These are phyloP conservation scores for Lutjanus campechanus DNA, from an alignment of 2,797 vertebrate genomes.

Conservation along the genomic window DNA sequence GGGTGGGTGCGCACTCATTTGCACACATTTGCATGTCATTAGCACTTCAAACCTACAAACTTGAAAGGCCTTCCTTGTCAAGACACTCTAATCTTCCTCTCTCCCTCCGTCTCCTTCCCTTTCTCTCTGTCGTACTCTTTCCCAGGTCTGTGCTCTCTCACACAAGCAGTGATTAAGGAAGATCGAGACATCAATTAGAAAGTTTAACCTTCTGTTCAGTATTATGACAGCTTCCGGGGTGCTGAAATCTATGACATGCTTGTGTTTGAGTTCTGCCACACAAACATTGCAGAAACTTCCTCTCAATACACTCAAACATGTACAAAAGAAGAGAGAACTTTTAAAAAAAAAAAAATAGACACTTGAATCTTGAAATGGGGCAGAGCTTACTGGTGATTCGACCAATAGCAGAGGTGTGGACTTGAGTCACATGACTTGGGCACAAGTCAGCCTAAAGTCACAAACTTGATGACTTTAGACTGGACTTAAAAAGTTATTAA, in stretches of 20 bases:
- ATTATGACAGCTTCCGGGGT: constrained; percentile 52
- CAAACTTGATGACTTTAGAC: too few species aligned
- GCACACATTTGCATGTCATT: constrained; percentile 88
- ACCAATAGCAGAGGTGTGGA: not conserved
- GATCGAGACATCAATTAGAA: constrained; percentile 81
- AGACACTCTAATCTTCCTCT: constrained; percentile 80
- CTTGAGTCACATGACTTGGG: too few species aligned
- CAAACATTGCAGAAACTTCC: not conserved
- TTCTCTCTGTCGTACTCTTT: constrained; percentile 46
- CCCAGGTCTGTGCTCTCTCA: constrained; percentile 64
- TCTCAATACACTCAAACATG: not conserved
- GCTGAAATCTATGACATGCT: constrained; percentile 20
- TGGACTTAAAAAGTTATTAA: too few species aligned
- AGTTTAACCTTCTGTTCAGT: constrained; percentile 74
- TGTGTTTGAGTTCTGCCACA: constrained; percentile 11
- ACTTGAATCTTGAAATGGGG: not conserved
- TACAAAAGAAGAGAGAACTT: not conserved
- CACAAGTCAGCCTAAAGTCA: too few species aligned
- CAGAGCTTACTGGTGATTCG: constrained; percentile 3
- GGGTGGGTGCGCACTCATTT: constrained; percentile 82
- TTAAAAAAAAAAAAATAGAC: not conserved
- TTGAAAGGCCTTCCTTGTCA: constrained; percentile 88
- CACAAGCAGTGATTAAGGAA: constrained; percentile 71
- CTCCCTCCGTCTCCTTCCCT: constrained; percentile 48
- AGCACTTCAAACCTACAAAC: constrained; percentile 89